Conservation (phyloP, 37 sponge, comb jelly and placozoan species). For the Aplysina aerophoba region DNA sequence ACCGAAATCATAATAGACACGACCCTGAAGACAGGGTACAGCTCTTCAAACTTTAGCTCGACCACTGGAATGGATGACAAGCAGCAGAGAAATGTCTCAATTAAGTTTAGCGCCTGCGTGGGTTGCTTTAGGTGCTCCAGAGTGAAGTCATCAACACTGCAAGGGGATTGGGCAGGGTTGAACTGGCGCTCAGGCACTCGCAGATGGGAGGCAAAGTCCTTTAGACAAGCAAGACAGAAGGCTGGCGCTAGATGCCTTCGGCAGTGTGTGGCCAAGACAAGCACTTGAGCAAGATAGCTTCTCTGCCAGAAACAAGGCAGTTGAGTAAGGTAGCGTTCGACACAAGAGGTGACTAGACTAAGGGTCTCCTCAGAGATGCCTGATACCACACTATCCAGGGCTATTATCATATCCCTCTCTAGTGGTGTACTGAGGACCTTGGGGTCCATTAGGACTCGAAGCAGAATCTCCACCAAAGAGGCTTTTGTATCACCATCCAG, state of each 20-base stretch:
- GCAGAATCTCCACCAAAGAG: background rate
- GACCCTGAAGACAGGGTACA: conserved; percentile 9
- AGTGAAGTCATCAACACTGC: too few species aligned
- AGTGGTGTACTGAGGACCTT: background rate
- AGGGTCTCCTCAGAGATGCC: background rate
- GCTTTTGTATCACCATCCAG: background rate
- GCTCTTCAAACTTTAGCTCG: conserved; percentile 1
- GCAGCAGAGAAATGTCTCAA: too few species aligned
- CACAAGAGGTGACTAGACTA: background rate
- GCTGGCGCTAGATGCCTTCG: background rate
- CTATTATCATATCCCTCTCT: background rate
- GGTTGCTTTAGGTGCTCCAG: too few species aligned
- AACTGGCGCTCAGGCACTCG: too few species aligned
- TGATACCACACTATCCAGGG: background rate
- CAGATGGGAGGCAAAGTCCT: background rate
- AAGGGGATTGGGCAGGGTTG: too few species aligned
- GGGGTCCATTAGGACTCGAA: background rate
- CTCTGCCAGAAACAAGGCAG: background rate
- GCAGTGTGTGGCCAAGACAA: background rate
- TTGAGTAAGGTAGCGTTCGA: background rate
- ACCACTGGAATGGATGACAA: too few species aligned
- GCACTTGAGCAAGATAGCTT: background rate
- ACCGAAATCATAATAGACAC: background rate
- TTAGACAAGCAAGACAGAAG: conserved; percentile 2
- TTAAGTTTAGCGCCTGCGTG: too few species aligned